These are phyloP conservation scores for Caenorhabditis macrosperma DNA, from an alignment of 2,888 invertebrate genomes.

Conservation along the genomic window DNA sequence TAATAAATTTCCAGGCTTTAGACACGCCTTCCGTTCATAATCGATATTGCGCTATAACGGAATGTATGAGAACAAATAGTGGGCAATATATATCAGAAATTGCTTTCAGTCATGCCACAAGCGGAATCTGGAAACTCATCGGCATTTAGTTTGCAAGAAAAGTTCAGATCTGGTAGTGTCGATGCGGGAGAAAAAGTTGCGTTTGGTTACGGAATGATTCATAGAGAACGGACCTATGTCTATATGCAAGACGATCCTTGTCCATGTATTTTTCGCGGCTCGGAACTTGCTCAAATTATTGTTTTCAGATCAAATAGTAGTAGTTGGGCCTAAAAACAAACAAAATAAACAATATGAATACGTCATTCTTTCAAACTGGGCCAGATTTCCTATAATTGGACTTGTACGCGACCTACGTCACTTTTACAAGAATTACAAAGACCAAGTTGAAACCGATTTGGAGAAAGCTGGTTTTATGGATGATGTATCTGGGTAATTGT, in stretches of 20 bases:
- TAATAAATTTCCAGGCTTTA: constrained; percentile 64
- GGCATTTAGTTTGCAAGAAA: constrained; percentile 67
- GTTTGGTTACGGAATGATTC: constrained; percentile 70
- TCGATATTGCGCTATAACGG: constrained; percentile 70
- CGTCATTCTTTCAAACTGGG: constrained; percentile 74
- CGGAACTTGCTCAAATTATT: too few relatives aligned
- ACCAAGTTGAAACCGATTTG: constrained; percentile 62
- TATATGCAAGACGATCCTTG: constrained; percentile 74
- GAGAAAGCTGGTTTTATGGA: constrained; percentile 69
- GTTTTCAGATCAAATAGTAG: constrained; percentile 67
- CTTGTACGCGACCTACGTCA: constrained; percentile 65
- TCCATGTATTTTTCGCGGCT: constrained; percentile 64
- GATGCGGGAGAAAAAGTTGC: constrained; percentile 66
- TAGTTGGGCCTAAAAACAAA: constrained; percentile 64
- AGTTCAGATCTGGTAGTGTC: constrained; percentile 63
- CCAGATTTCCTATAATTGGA: constrained; percentile 73
- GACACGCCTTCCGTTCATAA: constrained; percentile 72
- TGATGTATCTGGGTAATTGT: constrained; percentile 61
- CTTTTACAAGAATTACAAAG: constrained; percentile 67
- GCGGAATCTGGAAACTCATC: constrained; percentile 67
- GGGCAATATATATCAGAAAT: background rate
- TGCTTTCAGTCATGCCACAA: constrained; percentile 58
- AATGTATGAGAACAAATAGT: constrained; percentile 55
- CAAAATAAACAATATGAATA: constrained; percentile 71
- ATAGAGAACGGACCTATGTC: constrained; percentile 64